A percentile compares a stretch with the other conserved stretches of the same genome.
Conservation (phyloP, 37 sponge, comb jelly and placozoan genomes). For the Cliona cf. orientalis region DNA sequence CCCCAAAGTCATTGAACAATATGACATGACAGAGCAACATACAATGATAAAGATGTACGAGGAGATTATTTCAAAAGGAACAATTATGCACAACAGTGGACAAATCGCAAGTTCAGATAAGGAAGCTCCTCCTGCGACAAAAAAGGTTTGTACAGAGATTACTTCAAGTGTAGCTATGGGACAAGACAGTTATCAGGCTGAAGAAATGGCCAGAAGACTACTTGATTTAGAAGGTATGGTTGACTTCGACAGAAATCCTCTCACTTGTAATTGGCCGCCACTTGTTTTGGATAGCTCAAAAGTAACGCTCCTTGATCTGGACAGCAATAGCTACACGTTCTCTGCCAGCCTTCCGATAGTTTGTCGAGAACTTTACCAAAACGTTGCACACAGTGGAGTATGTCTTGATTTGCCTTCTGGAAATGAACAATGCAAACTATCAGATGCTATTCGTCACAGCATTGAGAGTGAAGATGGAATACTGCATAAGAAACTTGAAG, state of each 20-base stretch:
- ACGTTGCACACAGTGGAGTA: conserved; percentile 40
- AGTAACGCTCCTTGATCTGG: conserved; percentile 47
- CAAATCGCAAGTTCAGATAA: not conserved
- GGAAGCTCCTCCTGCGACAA: not conserved
- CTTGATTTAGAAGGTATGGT: conserved; percentile 53
- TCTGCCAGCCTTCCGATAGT: conserved; percentile 66
- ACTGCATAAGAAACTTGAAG: conserved; percentile 43
- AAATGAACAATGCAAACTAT: conserved; percentile 11
- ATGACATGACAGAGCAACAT: conserved; percentile 12
- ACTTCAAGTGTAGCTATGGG: too few species aligned
- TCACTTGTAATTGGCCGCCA: conserved; percentile 49
- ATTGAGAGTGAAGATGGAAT: not conserved
- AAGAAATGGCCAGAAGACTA: not conserved
- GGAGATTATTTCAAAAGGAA: not conserved
- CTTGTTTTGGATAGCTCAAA: conserved; percentile 57
- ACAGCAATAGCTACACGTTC: conserved; percentile 45
- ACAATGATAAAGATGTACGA: conserved; percentile 6
- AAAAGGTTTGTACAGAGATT: not conserved
- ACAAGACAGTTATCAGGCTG: too few species aligned
- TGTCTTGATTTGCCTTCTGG: conserved; percentile 50
- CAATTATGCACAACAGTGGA: not conserved
- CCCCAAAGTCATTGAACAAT: conserved; percentile 30
- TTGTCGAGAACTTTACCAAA: conserved; percentile 62
- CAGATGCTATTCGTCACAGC: conserved; percentile 77
- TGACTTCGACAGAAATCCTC: conserved; percentile 27